Conservation (phyloP, 2,888 invertebrate genomes). For the Drosophila quinaria region DNA sequence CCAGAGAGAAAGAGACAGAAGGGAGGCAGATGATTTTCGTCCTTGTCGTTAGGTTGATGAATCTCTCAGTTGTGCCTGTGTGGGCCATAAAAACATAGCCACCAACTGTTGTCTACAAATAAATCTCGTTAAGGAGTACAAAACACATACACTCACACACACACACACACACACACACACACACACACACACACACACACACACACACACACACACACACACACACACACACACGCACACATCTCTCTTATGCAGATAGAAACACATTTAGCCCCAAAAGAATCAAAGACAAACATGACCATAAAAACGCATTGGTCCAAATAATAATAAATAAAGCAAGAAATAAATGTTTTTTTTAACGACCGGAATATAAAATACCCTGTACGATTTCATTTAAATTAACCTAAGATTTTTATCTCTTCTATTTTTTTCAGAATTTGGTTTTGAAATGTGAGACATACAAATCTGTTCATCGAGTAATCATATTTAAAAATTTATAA, state of each 20-base stretch:
- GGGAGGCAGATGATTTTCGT: conserved; percentile 56
- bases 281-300: conserved; percentile 25
- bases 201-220: conserved; percentile 17
- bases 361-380: conserved; percentile 21
- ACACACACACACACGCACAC: conserved; percentile 14
- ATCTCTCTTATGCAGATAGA: conserved; percentile 57
- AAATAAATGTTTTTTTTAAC: background rate
- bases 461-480: too few relatives aligned
- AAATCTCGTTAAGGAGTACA: conserved; percentile 74
- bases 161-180: conserved; percentile 17
- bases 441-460: background rate
- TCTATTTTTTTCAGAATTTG: background rate
- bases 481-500: too few relatives aligned
- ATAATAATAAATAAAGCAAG: conserved; percentile 5
- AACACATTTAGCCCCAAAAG: conserved; percentile 32
- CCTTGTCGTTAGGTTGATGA: conserved; percentile 74
- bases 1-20: conserved; percentile 58
- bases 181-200: conserved; percentile 24
- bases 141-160: conserved; percentile 21
- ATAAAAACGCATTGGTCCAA: conserved; percentile 44
- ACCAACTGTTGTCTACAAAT: conserved; percentile 79
- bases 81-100: conserved; percentile 69
- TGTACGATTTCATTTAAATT: background rate
- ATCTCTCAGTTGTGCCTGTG: conserved; percentile 56
- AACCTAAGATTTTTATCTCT: background rate